Percentiles rank a stretch among this genome's conserved stretches.
These are phyloP conservation scores for Linepithema humile DNA, from an alignment of 1,140 invertebrate species.

Conservation along the genomic window DNA sequence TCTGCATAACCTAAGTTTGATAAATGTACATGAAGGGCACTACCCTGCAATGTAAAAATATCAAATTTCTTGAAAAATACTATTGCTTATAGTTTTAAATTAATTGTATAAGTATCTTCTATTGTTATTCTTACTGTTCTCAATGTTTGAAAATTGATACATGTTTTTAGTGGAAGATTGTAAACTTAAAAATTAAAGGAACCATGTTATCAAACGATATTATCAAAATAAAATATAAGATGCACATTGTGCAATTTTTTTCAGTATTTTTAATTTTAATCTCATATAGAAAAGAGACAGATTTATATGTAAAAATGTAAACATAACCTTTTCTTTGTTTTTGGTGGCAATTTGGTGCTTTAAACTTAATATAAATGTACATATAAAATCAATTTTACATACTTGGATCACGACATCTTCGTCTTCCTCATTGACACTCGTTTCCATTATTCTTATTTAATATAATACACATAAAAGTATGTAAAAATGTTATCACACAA, in stretches of 20 bases:
- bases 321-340: conserved; percentile 11
- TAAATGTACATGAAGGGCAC: conserved; percentile 76
- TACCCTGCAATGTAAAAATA: conserved; percentile 71
- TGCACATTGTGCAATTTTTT: background rate
- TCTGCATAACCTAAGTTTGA: conserved; percentile 76
- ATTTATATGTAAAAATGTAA: conserved; percentile 18
- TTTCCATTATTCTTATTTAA: conserved; percentile 1
- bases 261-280: background rate
- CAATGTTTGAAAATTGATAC: background rate
- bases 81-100: background rate
- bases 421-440: conserved; percentile 61
- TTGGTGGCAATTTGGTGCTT: background rate
- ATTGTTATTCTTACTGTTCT: background rate
- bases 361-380: background rate
- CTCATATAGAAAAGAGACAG: conserved; percentile 10
- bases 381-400: conserved; percentile 27
- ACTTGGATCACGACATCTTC: conserved; percentile 77
- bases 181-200: background rate
- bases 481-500: no score
- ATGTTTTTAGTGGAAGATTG: background rate
- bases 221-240: background rate
- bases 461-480: no score
- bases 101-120: background rate
- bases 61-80: background rate
- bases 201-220: background rate